Conservation (phyloP, 1,140 invertebrate species). For the Neotoxoptera formosana region DNA sequence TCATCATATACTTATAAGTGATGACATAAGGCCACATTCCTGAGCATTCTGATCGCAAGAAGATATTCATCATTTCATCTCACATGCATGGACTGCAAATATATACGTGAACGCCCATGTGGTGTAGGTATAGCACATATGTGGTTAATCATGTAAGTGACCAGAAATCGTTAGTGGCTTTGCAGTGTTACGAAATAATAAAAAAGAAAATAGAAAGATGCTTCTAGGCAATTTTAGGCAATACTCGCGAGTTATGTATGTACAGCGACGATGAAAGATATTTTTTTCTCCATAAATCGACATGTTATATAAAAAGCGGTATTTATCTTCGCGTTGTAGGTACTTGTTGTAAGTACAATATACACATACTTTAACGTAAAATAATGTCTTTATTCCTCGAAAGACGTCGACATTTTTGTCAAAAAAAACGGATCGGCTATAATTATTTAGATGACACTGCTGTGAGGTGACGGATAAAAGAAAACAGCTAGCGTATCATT, state of each 20-base stretch:
- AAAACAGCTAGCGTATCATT: conserved; percentile 31
- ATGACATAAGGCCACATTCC: conserved; percentile 7
- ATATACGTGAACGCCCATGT: neutral
- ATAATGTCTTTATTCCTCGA: neutral
- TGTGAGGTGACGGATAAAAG: neutral
- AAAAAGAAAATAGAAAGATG: neutral
- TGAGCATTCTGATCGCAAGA: neutral
- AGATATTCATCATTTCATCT: neutral
- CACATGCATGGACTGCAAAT: neutral
- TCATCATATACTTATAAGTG: neutral
- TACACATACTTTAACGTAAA: neutral
- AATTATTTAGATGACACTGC: conserved; percentile 39
- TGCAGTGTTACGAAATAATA: conserved; percentile 19
- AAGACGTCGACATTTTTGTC: neutral
- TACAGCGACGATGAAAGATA: neutral
- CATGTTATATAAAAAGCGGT: neutral
- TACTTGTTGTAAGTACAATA: neutral
- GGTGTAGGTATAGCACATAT: neutral
- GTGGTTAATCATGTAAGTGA: conserved; percentile 21
- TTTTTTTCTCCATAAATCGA: neutral
- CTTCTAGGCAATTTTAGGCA: neutral
- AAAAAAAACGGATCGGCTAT: conserved; percentile 19
- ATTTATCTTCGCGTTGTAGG: neutral
- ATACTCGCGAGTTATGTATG: neutral
- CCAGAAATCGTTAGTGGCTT: neutral